Conservation (phyloP, 2,888 invertebrate species). For the Timema podura region DNA sequence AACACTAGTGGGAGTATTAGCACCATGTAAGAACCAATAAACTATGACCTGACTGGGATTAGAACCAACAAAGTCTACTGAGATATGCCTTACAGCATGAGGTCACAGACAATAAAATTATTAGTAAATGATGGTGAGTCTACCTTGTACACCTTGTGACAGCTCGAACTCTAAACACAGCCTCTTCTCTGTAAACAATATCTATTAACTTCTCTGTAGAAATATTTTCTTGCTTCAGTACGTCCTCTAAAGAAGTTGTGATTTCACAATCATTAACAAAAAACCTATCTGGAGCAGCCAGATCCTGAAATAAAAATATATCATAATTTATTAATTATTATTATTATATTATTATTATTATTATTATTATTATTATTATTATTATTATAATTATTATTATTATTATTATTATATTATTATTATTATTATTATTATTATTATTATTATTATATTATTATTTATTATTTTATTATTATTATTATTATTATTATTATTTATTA, state of each 20-base stretch:
- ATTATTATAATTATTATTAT: too few species aligned
- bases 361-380: too few species aligned
- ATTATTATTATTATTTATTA: too few species aligned
- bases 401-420: too few species aligned
- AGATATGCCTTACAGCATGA: background rate
- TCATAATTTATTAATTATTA: too few species aligned
- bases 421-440: too few species aligned
- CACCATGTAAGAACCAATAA: too few species aligned
- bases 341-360: too few species aligned
- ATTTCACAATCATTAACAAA: constrained; percentile 89
- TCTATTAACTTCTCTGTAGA: constrained; percentile 82
- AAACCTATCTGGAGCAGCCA: constrained; percentile 77
- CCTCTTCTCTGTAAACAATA: constrained; percentile 95
- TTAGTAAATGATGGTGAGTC: constrained; percentile 17
- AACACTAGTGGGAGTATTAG: too few species aligned
- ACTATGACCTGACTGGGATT: too few species aligned
- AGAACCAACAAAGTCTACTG: background rate
- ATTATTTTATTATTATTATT: too few species aligned
- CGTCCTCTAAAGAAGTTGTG: constrained; percentile 62
- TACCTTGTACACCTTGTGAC: constrained; percentile 90
- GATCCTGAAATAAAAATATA: constrained; percentile 52
- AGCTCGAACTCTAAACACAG: constrained; percentile 86
- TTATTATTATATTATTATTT: too few species aligned
- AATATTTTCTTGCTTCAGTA: constrained; percentile 62
- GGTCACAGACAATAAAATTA: background rate